phyloP scores from a whole-genome alignment of 2,113 vertebrate genomes.

The Steatornis caripensis region DNA sequence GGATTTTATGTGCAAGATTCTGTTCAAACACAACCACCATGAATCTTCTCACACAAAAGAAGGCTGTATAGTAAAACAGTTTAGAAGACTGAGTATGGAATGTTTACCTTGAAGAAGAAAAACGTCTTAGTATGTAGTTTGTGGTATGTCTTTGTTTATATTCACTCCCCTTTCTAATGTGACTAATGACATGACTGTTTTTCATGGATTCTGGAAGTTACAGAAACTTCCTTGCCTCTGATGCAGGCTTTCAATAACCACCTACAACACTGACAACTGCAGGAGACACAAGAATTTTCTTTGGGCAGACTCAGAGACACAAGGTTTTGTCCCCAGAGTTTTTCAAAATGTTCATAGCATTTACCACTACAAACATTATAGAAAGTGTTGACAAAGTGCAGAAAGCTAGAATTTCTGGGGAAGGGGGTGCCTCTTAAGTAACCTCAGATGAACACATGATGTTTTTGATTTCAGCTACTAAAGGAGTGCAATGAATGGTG shows the following conservation, averaged over 20 bases:
- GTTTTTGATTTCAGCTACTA: not conserved
- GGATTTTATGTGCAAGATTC: not conserved
- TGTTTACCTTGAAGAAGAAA: not conserved
- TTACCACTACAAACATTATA: not conserved
- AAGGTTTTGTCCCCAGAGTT: not conserved
- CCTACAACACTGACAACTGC: not conserved
- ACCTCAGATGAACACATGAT: accelerated
- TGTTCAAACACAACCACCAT: not conserved
- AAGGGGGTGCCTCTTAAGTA: not conserved
- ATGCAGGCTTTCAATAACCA: not conserved
- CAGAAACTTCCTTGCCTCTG: not conserved
- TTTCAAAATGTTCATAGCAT: not conserved
- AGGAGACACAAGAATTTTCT: not conserved
- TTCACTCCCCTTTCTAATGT: not conserved
- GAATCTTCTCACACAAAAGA: not conserved
- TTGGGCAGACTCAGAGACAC: not conserved
- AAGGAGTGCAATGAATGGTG: not conserved
- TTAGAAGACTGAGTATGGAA: not conserved
- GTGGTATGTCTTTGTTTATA: not conserved
- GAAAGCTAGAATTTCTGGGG: not conserved
- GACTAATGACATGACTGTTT: not conserved
- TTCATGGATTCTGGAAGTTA: not conserved
- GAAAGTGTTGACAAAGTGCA: not conserved
- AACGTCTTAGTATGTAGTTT: not conserved
- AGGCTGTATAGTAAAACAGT: not conserved